phyloP scores from a whole-genome alignment of 2,797 vertebrate genomes.

The Melanitta fusca region DNA sequence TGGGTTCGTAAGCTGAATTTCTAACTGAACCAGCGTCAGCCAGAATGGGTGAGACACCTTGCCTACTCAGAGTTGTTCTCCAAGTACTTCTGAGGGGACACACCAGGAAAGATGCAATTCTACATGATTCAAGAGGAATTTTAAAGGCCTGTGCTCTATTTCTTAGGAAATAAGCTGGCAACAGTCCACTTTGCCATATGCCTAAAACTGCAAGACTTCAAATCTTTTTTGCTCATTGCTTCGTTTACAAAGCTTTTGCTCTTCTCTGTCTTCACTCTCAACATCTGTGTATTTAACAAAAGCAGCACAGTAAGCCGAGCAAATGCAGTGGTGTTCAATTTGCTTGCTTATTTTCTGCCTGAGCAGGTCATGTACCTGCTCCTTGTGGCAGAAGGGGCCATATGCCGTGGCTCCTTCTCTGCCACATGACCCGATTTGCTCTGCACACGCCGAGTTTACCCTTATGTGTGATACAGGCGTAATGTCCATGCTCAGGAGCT shows the following conservation, averaged over 20 bases:
- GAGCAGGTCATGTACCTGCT: background rate
- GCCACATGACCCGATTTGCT: background rate
- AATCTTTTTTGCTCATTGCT: background rate
- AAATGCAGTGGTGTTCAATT: background rate
- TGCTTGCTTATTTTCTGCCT: conserved; percentile 45
- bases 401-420: background rate
- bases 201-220: background rate
- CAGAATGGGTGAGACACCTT: background rate
- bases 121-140: background rate
- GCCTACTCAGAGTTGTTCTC: background rate
- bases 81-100: background rate
- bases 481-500: background rate
- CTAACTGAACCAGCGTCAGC: background rate
- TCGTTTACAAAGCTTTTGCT: conserved; percentile 3
- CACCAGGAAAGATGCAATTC: background rate
- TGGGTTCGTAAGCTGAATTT: background rate
- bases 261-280: background rate
- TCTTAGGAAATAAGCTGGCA: background rate
- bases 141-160: background rate
- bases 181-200: background rate
- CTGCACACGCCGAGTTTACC: background rate
- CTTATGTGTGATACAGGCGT: background rate
- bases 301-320: background rate
- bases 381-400: background rate
- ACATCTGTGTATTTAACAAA: background rate